phyloP scores from a whole-genome alignment of 2,888 invertebrate genomes.

The Oscheius sp. region DNA sequence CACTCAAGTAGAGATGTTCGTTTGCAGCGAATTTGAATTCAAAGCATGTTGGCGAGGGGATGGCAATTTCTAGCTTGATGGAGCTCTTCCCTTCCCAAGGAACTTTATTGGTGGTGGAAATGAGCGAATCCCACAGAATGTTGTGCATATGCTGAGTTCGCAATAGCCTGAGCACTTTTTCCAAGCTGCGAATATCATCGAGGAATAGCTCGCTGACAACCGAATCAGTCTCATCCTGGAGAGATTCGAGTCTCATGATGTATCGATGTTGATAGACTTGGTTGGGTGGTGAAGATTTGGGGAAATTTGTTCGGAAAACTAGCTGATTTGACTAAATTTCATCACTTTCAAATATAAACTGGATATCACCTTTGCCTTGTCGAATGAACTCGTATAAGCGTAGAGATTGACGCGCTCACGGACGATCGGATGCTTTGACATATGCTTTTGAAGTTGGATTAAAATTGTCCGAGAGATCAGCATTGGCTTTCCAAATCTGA shows the following conservation, averaged over 20 bases:
- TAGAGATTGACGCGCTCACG: slow-evolving; percentile 42
- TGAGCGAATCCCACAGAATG: slow-evolving; percentile 45
- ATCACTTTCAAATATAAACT: background rate
- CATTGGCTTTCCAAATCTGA: slow-evolving; percentile 25
- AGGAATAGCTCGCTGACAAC: slow-evolving; percentile 44
- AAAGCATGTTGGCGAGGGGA: slow-evolving; percentile 26
- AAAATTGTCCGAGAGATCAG: slow-evolving; percentile 34
- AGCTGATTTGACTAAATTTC: slow-evolving; percentile 1
- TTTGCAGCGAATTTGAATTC: slow-evolving; percentile 33
- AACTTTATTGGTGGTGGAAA: slow-evolving; percentile 37
- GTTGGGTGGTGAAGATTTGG: no score
- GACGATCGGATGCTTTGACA: slow-evolving; percentile 35
- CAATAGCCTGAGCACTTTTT: slow-evolving; percentile 33
- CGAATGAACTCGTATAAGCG: slow-evolving; percentile 33
- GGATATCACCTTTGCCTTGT: slow-evolving; percentile 16
- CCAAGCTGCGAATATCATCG: slow-evolving; percentile 34
- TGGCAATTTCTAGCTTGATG: slow-evolving; percentile 20
- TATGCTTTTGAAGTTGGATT: slow-evolving; percentile 30
- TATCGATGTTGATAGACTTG: slow-evolving; percentile 36
- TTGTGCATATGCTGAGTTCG: slow-evolving; percentile 44
- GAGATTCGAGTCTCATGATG: slow-evolving; percentile 21
- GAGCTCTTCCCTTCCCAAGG: slow-evolving; percentile 17
- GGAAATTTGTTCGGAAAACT: slow-evolving; percentile 32
- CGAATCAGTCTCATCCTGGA: slow-evolving; percentile 41
- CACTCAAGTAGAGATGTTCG: slow-evolving; percentile 27